Conservation (phyloP, 2,888 invertebrate genomes). For the Hypselothyrea guttata region DNA sequence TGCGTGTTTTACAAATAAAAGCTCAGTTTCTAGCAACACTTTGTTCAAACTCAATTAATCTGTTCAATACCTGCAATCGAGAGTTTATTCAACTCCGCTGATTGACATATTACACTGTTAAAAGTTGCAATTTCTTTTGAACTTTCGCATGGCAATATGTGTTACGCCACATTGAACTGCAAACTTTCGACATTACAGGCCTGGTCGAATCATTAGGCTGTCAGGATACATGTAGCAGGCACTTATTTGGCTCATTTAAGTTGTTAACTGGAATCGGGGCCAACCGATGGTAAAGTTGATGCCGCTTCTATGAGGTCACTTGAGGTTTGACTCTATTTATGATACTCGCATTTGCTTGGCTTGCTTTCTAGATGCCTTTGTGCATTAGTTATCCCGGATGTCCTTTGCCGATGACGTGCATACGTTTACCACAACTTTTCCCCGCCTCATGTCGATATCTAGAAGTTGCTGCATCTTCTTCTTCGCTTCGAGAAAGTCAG, state of each 20-base stretch:
- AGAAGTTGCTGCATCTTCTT: neutral
- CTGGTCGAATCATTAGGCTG: constrained; percentile 25
- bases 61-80: neutral
- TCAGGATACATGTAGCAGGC: constrained; percentile 15
- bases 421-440: constrained; percentile 33
- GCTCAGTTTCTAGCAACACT: neutral
- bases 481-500: constrained; percentile 49
- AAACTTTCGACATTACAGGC: constrained; percentile 34
- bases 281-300: constrained; percentile 27
- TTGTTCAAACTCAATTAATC: neutral
- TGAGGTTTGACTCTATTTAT: constrained; percentile 16
- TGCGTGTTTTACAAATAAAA: too few relatives aligned
- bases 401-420: constrained; percentile 60
- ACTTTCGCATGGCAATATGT: neutral
- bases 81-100: neutral
- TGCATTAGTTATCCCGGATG: constrained; percentile 63
- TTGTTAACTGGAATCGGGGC: constrained; percentile 52
- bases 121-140: too few relatives aligned
- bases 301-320: constrained; percentile 26
- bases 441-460: neutral
- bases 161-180: constrained; percentile 32
- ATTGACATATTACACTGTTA: too few relatives aligned
- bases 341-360: constrained; percentile 10
- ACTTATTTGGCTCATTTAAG: constrained; percentile 56
- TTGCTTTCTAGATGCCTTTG: constrained; percentile 21